Percentiles rank a stretch among this genome's conserved stretches.
phyloP scores from a whole-genome alignment of 1,140 invertebrate genomes.

The Alviniconcha marisindica region DNA sequence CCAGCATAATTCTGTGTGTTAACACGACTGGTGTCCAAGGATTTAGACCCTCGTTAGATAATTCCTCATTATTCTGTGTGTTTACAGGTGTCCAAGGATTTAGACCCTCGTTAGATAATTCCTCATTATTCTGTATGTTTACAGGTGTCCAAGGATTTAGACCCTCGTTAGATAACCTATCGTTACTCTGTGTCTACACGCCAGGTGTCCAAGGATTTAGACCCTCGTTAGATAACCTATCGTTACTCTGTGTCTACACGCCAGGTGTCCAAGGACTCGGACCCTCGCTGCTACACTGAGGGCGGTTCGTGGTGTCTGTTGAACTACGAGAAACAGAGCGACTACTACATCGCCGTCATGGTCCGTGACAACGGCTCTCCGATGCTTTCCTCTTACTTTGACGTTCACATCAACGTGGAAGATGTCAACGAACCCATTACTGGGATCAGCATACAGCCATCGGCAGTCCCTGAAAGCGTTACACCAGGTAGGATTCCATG shows the following conservation, averaged over 20 bases:
- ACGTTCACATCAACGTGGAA: slow-evolving; percentile 46
- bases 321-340: slow-evolving; percentile 47
- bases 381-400: slow-evolving; percentile 46
- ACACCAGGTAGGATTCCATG: slow-evolving; percentile 38
- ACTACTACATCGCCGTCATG: slow-evolving; percentile 51
- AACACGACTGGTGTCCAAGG: too few species aligned
- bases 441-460: slow-evolving; percentile 38
- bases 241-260: too few species aligned
- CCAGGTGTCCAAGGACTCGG: slow-evolving; percentile 47
- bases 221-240: too few species aligned
- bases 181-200: too few species aligned
- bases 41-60: too few species aligned
- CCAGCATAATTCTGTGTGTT: too few species aligned
- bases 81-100: too few species aligned
- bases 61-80: too few species aligned
- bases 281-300: slow-evolving; percentile 45
- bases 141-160: too few species aligned
- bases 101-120: too few species aligned
- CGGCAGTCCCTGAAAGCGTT: slow-evolving; percentile 50
- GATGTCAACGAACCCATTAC: slow-evolving; percentile 57
- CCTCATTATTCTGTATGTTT: too few species aligned
- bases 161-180: too few species aligned
- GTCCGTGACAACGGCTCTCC: slow-evolving; percentile 50
- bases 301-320: slow-evolving; percentile 51
- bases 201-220: slow-evolving; percentile 45